A percentile compares a stretch with the other conserved stretches of the same genome.
phyloP scores from a whole-genome alignment of 2,888 invertebrate species.

The Epinotia bilunana region DNA sequence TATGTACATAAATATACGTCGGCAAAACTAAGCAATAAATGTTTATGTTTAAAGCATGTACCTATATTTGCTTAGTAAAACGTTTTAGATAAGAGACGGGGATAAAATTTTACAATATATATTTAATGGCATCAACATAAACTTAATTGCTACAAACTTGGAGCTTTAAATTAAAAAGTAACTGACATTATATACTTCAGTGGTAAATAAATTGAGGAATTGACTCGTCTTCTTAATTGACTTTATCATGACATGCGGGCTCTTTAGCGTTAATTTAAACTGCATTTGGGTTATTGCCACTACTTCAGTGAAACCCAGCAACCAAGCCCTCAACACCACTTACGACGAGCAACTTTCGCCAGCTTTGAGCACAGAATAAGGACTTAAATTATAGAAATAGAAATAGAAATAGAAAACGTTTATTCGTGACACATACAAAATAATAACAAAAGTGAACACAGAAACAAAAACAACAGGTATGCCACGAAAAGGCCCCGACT shows the following conservation, averaged over 20 bases:
- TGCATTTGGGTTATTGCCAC: background rate
- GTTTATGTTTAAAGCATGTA: constrained; percentile 25
- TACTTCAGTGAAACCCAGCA: background rate
- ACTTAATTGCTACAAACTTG: constrained; percentile 30
- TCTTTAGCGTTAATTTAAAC: constrained; percentile 10
- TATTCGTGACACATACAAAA: too few relatives aligned
- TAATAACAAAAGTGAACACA: too few relatives aligned
- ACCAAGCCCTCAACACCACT: background rate
- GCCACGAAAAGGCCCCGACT: too few relatives aligned
- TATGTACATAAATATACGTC: background rate
- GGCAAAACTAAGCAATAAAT: constrained; percentile 32
- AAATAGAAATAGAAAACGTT: too few relatives aligned
- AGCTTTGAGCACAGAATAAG: background rate
- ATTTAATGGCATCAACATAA: constrained; percentile 24
- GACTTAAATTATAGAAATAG: too few relatives aligned
- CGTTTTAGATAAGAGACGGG: constrained; percentile 29
- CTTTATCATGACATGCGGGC: background rate
- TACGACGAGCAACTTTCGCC: background rate
- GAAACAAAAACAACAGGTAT: too few relatives aligned
- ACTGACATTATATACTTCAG: constrained; percentile 2
- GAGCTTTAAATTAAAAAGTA: constrained; percentile 20
- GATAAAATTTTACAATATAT: constrained; percentile 33
- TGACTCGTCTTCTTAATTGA: background rate
- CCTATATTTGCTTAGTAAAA: constrained; percentile 28
- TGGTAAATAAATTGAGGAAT: background rate